These are phyloP conservation scores for Bombus huntii DNA, from an alignment of 1,140 invertebrate species.

Conservation along the genomic window DNA sequence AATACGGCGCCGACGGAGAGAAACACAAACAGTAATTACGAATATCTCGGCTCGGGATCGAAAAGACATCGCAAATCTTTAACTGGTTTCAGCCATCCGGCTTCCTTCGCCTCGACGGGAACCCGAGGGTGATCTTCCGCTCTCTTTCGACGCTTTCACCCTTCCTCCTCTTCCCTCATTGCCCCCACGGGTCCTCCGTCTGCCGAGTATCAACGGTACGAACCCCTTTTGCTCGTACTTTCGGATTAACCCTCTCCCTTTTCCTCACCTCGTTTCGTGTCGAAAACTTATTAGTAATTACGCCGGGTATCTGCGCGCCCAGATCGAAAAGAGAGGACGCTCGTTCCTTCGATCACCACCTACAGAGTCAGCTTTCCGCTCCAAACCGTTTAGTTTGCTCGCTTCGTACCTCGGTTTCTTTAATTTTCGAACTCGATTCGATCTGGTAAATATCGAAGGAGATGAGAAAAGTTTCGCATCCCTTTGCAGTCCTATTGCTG, in stretches of 20 bases:
- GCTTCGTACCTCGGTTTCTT: slow-evolving; percentile 68
- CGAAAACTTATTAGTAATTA: slow-evolving; percentile 84
- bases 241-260: slow-evolving; percentile 82
- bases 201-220: slow-evolving; percentile 62
- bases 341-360: slow-evolving; percentile 42
- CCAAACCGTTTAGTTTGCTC: slow-evolving; percentile 56
- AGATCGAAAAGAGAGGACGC: slow-evolving; percentile 73
- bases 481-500: background rate
- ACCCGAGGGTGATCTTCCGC: slow-evolving; percentile 50
- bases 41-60: slow-evolving; percentile 81
- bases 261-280: slow-evolving; percentile 83
- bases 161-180: slow-evolving; percentile 40
- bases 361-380: slow-evolving; percentile 43
- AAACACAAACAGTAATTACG: slow-evolving; percentile 84
- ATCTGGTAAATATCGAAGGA: slow-evolving; percentile 72
- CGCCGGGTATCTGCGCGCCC: slow-evolving; percentile 75
- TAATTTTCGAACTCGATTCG: slow-evolving; percentile 76
- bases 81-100: slow-evolving; percentile 76
- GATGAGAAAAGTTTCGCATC: slow-evolving; percentile 66
- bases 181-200: slow-evolving; percentile 64
- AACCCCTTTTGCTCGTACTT: slow-evolving; percentile 80
- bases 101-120: slow-evolving; percentile 49
- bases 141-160: slow-evolving; percentile 39
- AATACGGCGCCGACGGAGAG: slow-evolving; percentile 74
- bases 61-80: slow-evolving; percentile 83